Evolutionary conservation across 2,113 vertebrate genomes (phyloP).

Genomic region (Mesoclemmys tuberculata): DNA sequence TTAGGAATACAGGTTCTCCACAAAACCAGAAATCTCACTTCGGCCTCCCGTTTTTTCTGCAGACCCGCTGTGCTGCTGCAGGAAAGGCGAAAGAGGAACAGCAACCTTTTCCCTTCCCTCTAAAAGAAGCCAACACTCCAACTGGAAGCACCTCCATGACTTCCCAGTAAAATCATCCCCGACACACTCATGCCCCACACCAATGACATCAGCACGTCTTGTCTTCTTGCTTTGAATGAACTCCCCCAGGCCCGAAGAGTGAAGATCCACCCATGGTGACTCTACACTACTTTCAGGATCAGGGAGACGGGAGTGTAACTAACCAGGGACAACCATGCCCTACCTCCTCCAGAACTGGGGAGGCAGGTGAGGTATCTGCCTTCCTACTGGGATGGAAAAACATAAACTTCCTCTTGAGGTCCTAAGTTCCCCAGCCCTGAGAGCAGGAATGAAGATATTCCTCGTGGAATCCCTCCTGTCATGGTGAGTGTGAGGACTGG

Average conservation of each 20-base stretch:
- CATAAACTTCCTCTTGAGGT: background rate
- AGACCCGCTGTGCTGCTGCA: background rate
- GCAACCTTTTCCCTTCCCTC: background rate
- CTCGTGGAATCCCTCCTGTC: background rate
- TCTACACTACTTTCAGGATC: background rate
- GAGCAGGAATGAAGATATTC: accelerated
- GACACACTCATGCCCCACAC: background rate
- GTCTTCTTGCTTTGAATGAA: background rate
- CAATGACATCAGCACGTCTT: background rate
- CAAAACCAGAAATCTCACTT: background rate
- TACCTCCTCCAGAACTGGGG: background rate
- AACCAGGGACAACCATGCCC: background rate
- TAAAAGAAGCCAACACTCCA: background rate
- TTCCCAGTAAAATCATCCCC: background rate
- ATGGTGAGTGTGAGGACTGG: background rate
- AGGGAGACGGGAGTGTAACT: constrained; percentile 3
- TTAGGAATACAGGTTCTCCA: background rate
- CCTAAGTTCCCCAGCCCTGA: background rate
- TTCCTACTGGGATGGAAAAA: background rate
- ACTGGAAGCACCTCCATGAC: background rate
- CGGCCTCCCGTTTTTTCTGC: background rate
- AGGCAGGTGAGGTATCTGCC: background rate
- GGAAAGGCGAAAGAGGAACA: background rate
- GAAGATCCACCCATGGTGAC: background rate
- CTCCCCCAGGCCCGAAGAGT: background rate